Evolutionary conservation across 2,888 invertebrate species (phyloP), one percentile per base, ranked within the genome.

Genomic region (Lasioglossum calceatum): DNA sequence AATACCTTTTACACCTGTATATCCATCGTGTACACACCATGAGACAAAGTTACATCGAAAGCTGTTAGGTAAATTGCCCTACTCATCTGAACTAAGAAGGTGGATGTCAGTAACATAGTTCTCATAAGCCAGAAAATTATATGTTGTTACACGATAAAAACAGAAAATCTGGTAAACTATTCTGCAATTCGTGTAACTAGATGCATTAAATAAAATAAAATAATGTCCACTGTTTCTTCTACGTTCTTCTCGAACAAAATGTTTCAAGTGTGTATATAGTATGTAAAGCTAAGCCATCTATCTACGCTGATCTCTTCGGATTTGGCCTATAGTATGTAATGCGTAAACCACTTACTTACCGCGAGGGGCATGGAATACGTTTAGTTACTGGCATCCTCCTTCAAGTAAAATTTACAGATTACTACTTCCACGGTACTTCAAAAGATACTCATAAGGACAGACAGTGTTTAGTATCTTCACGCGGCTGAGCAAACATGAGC

Each of bases 371-470:
- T 90, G 86, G 90, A 86, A 89, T 90, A 86, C 89, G 89, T 90
- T 89, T 89, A 89, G 89, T 89, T 90, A 89, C 89, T 82, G 89
- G 89, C 89, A 89, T 89, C 89, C 89, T 89, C 89, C 89, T 90
- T 88, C 82, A 79, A 88, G 88, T 88, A 82, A 88, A 90, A 89
- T 85, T 89, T 90, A 89, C 71, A 88, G 88, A 89, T 77, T 90
- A 89, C 73, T 89, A 89, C 79, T 90, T 89, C 89, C 89, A 90
- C 86, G 70, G 90, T 85, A 89, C 90, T 90, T 89, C 81, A 88
- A 89, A 90, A 88, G 89, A 88, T 89, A 88, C 87, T 87, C 89
- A 82, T 90, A 90, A 89, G 90, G 90, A 86, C 81, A 86, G 79
- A 88, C 90, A 88, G 90, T 89, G 90, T 90, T 90, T 88, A 85